phyloP scores from a whole-genome alignment of 1,140 invertebrate genomes.

The Drosophila orena region DNA sequence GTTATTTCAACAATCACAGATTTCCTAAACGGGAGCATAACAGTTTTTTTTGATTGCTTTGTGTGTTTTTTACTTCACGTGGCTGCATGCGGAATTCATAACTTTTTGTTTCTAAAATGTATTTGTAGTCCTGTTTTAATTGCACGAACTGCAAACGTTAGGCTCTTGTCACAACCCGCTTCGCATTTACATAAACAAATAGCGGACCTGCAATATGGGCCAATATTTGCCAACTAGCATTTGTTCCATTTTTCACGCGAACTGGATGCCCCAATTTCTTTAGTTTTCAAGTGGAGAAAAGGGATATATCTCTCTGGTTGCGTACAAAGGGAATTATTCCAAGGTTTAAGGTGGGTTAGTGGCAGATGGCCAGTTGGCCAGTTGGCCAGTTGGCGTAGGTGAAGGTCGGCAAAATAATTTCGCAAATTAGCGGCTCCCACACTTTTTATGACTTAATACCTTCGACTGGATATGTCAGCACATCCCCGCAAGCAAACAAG shows the following conservation, averaged over 20 bases:
- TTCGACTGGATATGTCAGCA: constrained; percentile 43
- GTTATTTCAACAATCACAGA: not conserved
- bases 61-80: not conserved
- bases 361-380: not conserved
- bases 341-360: not conserved
- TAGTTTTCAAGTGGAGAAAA: constrained; percentile 18
- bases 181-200: constrained; percentile 63
- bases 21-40: not conserved
- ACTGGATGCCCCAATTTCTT: constrained; percentile 51
- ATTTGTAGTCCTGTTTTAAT: constrained; percentile 33
- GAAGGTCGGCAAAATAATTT: constrained; percentile 38
- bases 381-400: not conserved
- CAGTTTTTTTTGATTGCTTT: too few species aligned
- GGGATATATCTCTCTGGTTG: constrained; percentile 20
- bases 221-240: constrained; percentile 43
- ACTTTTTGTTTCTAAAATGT: constrained; percentile 9
- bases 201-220: constrained; percentile 12
- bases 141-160: constrained; percentile 17
- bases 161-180: constrained; percentile 32
- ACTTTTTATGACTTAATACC: constrained; percentile 76
- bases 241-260: constrained; percentile 32
- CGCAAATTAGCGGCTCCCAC: constrained; percentile 63
- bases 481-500: constrained; percentile 13
- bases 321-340: not conserved
- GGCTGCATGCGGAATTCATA: not conserved